A percentile compares a stretch with the other conserved stretches of the same genome.
These are phyloP conservation scores for Contarinia nasturtii DNA, from an alignment of 1,140 invertebrate genomes.

Conservation along the genomic window DNA sequence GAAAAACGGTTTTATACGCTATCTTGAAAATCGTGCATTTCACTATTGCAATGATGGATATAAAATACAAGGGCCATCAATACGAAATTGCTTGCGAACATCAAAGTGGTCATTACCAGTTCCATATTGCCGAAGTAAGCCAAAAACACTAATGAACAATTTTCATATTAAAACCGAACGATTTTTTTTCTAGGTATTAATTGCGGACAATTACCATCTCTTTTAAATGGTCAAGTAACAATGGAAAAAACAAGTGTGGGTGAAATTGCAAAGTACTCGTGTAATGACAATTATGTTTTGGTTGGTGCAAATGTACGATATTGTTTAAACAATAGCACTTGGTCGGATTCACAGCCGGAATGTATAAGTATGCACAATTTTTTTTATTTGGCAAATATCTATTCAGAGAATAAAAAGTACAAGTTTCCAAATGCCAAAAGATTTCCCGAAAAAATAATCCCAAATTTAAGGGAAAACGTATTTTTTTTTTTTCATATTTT, in stretches of 20 bases:
- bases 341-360: slow-evolving; percentile 26
- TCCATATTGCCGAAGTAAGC: slow-evolving; percentile 29
- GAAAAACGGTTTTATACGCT: slow-evolving; percentile 22
- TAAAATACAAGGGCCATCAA: slow-evolving; percentile 23
- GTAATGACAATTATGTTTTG: slow-evolving; percentile 29
- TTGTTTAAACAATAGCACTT: slow-evolving; percentile 31
- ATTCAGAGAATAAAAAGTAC: too few species aligned
- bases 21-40: slow-evolving; percentile 16
- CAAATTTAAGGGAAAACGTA: too few species aligned
- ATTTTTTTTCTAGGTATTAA: slow-evolving; percentile 2
- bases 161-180: too few species aligned
- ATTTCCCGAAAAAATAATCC: too few species aligned
- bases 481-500: too few species aligned
- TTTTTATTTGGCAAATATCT: too few species aligned
- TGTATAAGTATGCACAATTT: slow-evolving; percentile 29
- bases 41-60: slow-evolving; percentile 34
- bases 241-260: slow-evolving; percentile 19
- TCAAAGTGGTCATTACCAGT: slow-evolving; percentile 29
- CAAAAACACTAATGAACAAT: too few species aligned
- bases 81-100: slow-evolving; percentile 26
- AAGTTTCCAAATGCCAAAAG: too few species aligned
- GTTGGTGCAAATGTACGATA: slow-evolving; percentile 23
- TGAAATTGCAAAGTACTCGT: slow-evolving; percentile 30
- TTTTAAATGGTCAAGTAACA: slow-evolving; percentile 1
- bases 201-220: slow-evolving; percentile 2